phyloP scores from a whole-genome alignment of 2,797 vertebrate species.

The Enteromius paludinosus region DNA sequence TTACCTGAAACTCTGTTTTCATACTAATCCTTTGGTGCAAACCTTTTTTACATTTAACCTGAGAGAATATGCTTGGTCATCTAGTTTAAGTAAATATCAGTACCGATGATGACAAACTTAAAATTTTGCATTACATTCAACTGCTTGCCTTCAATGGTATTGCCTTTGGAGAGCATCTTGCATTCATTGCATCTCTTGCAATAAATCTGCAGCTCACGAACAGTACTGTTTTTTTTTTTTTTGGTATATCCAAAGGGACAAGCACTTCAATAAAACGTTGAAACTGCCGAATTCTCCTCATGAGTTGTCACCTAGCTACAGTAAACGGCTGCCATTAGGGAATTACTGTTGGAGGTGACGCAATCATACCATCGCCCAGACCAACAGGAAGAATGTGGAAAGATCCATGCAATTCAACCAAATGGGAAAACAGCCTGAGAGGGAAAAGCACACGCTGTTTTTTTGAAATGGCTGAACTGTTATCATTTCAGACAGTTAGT shows the following conservation, averaged over 20 bases:
- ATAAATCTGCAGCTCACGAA: background rate
- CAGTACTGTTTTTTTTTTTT: no score
- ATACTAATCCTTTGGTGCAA: no score
- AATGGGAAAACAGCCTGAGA: background rate
- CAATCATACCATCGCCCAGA: background rate
- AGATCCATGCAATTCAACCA: background rate
- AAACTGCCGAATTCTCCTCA: background rate
- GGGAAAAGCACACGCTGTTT: background rate
- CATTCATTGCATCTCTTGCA: background rate
- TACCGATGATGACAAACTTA: background rate
- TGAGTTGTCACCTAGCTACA: background rate
- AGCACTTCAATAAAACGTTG: background rate
- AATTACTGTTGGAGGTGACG: constrained; percentile 26
- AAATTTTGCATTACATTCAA: background rate
- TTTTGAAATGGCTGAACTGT: background rate
- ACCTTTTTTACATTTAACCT: background rate
- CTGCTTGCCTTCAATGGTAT: background rate
- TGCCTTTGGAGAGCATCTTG: background rate
- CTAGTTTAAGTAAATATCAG: background rate
- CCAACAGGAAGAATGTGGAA: background rate
- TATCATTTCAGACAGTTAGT: background rate
- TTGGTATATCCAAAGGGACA: constrained; percentile 8
- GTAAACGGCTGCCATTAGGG: background rate
- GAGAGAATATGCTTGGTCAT: background rate
- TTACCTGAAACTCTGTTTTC: background rate